These are phyloP conservation scores for Ectropis crepuscularia DNA, from an alignment of 2,888 invertebrate species.

Conservation along the genomic window DNA sequence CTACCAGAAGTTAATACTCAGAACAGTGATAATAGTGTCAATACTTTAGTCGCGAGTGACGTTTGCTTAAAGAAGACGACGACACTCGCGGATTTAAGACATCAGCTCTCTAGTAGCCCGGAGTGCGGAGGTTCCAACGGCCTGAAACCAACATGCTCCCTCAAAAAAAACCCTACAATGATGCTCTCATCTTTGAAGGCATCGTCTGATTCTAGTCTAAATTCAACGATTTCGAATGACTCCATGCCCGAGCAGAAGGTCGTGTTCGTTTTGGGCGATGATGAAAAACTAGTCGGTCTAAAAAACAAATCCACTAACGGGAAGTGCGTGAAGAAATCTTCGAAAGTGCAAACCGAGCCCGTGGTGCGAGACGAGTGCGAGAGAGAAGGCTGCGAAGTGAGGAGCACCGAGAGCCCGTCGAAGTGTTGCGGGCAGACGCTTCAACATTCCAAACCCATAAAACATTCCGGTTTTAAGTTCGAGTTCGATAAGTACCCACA, in stretches of 20 bases:
- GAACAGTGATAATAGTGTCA: constrained; percentile 66
- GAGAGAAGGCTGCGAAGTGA: constrained; percentile 56
- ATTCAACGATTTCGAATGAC: constrained; percentile 66
- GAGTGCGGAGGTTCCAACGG: constrained; percentile 53
- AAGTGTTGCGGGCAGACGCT: constrained; percentile 80
- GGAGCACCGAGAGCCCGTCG: constrained; percentile 65
- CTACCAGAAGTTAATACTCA: constrained; percentile 61
- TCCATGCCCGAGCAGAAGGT: constrained; percentile 76
- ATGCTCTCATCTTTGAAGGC: constrained; percentile 59
- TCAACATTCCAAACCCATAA: constrained; percentile 85
- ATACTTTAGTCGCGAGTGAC: constrained; percentile 64
- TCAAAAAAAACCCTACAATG: constrained; percentile 67
- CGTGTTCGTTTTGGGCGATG: constrained; percentile 89
- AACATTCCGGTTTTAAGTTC: constrained; percentile 90
- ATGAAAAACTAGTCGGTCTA: constrained; percentile 87
- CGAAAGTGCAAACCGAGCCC: constrained; percentile 61
- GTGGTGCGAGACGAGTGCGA: constrained; percentile 52
- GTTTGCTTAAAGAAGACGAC: constrained; percentile 65
- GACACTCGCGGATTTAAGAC: constrained; percentile 67
- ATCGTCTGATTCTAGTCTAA: constrained; percentile 69
- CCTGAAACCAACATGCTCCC: constrained; percentile 50
- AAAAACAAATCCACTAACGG: constrained; percentile 82
- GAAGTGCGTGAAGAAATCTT: constrained; percentile 74
- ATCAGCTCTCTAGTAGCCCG: constrained; percentile 71
- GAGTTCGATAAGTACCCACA: constrained; percentile 90